Percentiles rank a stretch among this genome's conserved stretches.
Evolutionary conservation across 2,888 invertebrate species (phyloP).

Genomic region (Chirona hameri): DNA sequence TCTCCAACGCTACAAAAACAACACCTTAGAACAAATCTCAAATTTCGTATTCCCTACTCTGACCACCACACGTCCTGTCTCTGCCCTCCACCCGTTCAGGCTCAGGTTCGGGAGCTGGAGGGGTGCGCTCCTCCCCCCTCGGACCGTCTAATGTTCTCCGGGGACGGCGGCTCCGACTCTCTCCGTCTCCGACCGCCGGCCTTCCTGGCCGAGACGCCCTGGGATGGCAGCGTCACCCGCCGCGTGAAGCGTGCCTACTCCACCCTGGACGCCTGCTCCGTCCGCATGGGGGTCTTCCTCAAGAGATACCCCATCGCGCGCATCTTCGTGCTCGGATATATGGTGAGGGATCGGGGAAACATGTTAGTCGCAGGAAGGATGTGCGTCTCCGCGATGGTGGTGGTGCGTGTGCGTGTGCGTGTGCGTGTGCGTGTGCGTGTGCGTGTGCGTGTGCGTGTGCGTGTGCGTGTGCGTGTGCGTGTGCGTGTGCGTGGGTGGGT

Average conservation of each 20-base stretch:
- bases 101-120: neutral
- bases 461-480: too few species aligned
- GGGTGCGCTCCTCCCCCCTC: neutral
- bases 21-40: too few species aligned
- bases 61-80: neutral
- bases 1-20: too few species aligned
- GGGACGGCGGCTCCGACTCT: constrained; percentile 41
- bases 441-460: too few species aligned
- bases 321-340: constrained; percentile 76
- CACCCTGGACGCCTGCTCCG: constrained; percentile 69
- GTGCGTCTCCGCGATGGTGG: too few species aligned
- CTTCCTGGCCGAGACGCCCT: constrained; percentile 68
- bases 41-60: too few species aligned
- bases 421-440: too few species aligned
- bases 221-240: constrained; percentile 69
- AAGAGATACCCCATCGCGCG: constrained; percentile 77
- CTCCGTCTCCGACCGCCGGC: constrained; percentile 64
- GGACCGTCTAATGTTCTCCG: neutral
- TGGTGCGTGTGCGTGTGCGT: too few species aligned
- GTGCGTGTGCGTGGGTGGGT: too few species aligned
- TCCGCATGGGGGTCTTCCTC: constrained; percentile 72
- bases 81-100: neutral
- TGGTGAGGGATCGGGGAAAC: constrained; percentile 50
- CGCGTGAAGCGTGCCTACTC: constrained; percentile 73
- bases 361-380: too few species aligned